Conservation (phyloP, 2,113 vertebrate genomes). For the Heterotis niloticus region DNA sequence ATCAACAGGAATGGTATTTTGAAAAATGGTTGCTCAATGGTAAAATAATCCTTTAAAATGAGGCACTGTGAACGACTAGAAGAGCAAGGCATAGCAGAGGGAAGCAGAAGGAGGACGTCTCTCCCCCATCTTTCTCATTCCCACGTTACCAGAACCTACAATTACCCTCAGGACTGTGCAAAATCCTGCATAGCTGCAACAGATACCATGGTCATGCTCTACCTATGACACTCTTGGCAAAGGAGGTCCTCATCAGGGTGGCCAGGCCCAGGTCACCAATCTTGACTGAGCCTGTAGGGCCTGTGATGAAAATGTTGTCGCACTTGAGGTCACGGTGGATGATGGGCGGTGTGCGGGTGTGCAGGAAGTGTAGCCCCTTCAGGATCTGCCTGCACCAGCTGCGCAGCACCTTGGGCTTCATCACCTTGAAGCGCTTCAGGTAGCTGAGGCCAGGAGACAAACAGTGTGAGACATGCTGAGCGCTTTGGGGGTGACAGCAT, state of each 20-base stretch:
- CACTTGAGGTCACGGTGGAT: constrained; percentile 93
- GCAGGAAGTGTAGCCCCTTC: constrained; percentile 91
- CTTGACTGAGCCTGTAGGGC: constrained; percentile 92
- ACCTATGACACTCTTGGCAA: constrained; percentile 96
- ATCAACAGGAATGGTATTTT: neutral
- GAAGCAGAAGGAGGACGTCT: neutral
- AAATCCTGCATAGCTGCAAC: neutral
- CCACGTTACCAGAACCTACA: no score
- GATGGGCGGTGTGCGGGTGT: constrained; percentile 89
- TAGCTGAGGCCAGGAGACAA: constrained; percentile 64
- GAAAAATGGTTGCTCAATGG: neutral
- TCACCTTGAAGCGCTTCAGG: constrained; percentile 93
- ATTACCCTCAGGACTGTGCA: no score
- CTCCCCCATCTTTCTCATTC: no score
- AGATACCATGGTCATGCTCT: constrained; percentile 13
- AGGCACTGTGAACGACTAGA: neutral
- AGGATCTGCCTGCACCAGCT: constrained; percentile 95
- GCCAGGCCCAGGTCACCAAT: constrained; percentile 91
- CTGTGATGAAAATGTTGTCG: constrained; percentile 97
- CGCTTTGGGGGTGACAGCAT: neutral
- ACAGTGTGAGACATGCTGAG: no score
- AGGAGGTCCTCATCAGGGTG: constrained; percentile 90
- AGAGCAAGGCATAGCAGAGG: constrained; percentile 6
- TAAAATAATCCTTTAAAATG: neutral
- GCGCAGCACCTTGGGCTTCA: constrained; percentile 92